Evolutionary conservation across 2,113 vertebrate genomes (phyloP).

Genomic region (Menura novaehollandiae): DNA sequence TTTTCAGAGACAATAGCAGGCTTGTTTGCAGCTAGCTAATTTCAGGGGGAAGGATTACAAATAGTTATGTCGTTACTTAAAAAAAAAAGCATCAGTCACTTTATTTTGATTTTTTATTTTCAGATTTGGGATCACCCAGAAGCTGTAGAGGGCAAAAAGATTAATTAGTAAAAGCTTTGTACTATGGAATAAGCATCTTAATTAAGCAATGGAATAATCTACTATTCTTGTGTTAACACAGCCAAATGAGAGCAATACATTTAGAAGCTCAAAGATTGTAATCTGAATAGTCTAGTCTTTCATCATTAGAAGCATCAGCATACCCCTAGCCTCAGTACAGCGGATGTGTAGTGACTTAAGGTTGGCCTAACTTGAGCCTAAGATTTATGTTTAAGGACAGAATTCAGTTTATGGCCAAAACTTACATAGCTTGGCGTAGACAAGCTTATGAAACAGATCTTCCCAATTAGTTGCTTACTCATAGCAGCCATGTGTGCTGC

Average conservation of each 20-base stretch:
- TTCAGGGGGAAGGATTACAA: neutral
- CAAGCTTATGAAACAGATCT: neutral
- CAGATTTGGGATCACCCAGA: neutral
- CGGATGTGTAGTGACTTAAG: rapidly evolving
- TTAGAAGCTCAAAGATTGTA: neutral
- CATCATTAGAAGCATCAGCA: neutral
- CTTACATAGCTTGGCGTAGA: neutral
- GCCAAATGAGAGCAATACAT: neutral
- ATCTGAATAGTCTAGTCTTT: neutral
- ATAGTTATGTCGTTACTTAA: neutral
- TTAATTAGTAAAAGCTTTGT: neutral
- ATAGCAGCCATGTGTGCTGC: neutral
- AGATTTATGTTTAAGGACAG: neutral
- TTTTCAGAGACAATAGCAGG: neutral
- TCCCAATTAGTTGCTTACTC: neutral
- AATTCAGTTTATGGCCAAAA: neutral
- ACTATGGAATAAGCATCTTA: neutral
- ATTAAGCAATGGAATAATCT: neutral
- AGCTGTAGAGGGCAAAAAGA: neutral
- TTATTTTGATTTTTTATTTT: neutral
- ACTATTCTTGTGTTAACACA: neutral
- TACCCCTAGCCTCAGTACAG: neutral
- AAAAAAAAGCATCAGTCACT: neutral
- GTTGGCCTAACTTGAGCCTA: neutral
- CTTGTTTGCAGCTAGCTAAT: neutral